Percentiles rank a stretch among this genome's conserved stretches.
Evolutionary conservation across 2,113 vertebrate species (phyloP).

Genomic region (Bufo gargarizans): DNA sequence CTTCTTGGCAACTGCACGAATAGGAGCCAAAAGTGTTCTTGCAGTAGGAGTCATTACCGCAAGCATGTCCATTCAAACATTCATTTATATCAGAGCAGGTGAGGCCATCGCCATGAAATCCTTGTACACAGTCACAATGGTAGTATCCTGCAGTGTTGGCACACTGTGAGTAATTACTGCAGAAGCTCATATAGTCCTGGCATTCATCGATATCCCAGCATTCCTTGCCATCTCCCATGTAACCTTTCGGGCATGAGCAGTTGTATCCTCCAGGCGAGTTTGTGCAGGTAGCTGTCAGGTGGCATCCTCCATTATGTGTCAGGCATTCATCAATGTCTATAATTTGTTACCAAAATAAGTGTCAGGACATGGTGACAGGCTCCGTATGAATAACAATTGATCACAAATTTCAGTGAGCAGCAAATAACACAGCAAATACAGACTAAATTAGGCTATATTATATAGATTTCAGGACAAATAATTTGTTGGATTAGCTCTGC

Average conservation of each 20-base stretch:
- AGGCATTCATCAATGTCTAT: slow-evolving; percentile 87
- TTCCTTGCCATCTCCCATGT: slow-evolving; percentile 72
- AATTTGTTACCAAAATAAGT: slow-evolving; percentile 82
- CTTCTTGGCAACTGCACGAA: slow-evolving; percentile 70
- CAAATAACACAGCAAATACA: neutral
- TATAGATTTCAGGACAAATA: no score
- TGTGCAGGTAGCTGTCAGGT: slow-evolving; percentile 73
- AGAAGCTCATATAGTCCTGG: slow-evolving; percentile 67
- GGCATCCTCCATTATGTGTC: slow-evolving; percentile 78
- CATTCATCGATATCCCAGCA: slow-evolving; percentile 81
- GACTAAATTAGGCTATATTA: neutral
- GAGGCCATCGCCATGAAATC: slow-evolving; percentile 74
- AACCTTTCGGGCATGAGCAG: slow-evolving; percentile 75
- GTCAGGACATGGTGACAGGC: slow-evolving; percentile 67
- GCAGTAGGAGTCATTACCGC: slow-evolving; percentile 73
- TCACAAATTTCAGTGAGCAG: neutral
- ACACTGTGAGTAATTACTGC: slow-evolving; percentile 71
- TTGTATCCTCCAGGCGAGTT: slow-evolving; percentile 74
- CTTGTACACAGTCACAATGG: slow-evolving; percentile 70
- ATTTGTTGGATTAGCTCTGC: neutral
- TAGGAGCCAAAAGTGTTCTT: slow-evolving; percentile 74
- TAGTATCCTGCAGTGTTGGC: slow-evolving; percentile 74
- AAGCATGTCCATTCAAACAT: slow-evolving; percentile 67
- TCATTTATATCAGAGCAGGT: slow-evolving; percentile 76
- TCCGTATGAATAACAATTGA: neutral